Evolutionary conservation across 2,888 invertebrate genomes (phyloP).

Genomic region (Trichogramma evanescens): DNA sequence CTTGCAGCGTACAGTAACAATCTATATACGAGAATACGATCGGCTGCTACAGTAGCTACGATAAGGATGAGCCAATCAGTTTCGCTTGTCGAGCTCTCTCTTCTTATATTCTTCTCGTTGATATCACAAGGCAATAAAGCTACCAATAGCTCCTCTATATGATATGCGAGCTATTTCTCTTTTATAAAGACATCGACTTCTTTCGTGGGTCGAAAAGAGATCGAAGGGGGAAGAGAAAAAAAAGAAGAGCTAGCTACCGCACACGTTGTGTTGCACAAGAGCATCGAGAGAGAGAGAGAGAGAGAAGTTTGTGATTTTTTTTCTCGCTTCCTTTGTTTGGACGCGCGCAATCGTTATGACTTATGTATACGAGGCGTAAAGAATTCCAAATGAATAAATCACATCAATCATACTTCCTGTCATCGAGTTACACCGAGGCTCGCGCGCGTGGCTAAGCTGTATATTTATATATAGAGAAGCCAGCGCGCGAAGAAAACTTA

Average conservation of each 20-base stretch:
- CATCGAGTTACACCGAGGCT: no score
- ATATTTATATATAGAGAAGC: no score
- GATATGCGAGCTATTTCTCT: not conserved
- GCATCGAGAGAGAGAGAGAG: not conserved
- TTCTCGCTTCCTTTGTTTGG: no score
- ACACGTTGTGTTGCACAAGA: not conserved
- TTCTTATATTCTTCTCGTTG: constrained; percentile 4
- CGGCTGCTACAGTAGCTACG: not conserved
- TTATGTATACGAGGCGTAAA: no score
- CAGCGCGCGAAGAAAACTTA: no score
- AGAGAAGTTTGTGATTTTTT: no score
- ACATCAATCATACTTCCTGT: no score
- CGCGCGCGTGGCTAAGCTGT: no score
- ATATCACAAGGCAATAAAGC: constrained; percentile 18
- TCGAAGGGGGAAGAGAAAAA: not conserved
- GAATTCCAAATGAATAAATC: no score
- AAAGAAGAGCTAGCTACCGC: not conserved
- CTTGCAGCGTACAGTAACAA: constrained; percentile 12
- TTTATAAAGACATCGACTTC: not conserved
- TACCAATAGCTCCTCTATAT: not conserved
- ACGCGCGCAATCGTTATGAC: no score
- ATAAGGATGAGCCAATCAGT: constrained; percentile 10
- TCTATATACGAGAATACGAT: constrained; percentile 17
- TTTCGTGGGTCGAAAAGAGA: not conserved
- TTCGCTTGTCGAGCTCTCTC: not conserved